These are phyloP conservation scores for Orthosia cruda DNA, from an alignment of 2,888 invertebrate species.

Conservation along the genomic window DNA sequence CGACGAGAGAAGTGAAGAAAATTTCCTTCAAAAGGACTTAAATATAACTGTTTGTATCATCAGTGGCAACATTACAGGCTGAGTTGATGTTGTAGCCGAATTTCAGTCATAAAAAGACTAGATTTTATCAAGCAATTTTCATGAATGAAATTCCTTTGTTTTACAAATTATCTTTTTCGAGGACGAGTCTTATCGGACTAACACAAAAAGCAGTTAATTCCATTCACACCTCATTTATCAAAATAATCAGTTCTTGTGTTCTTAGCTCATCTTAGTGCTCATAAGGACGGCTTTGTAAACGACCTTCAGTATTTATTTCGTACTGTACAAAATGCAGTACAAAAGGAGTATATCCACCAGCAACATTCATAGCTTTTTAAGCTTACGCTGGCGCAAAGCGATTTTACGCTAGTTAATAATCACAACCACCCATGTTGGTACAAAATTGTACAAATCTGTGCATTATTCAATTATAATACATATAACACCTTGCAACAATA, in stretches of 20 bases:
- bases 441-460: not conserved
- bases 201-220: not conserved
- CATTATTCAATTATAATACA: conserved; percentile 10
- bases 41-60: too few species aligned
- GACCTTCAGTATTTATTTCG: conserved; percentile 4
- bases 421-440: not conserved
- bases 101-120: not conserved
- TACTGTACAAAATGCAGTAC: conserved; percentile 34
- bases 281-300: conserved; percentile 50
- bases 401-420: not conserved
- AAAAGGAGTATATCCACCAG: not conserved
- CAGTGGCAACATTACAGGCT: not conserved
- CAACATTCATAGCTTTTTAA: too few species aligned
- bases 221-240: conserved; percentile 40
- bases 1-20: too few species aligned
- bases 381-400: too few species aligned
- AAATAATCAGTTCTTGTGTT: conserved; percentile 41
- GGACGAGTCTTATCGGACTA: not conserved
- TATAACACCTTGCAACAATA: conserved; percentile 25
- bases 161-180: conserved; percentile 14
- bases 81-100: not conserved
- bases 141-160: not conserved
- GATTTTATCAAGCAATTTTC: not conserved
- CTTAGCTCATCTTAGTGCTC: conserved; percentile 31
- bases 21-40: not conserved